A percentile compares a stretch with the other conserved stretches of the same genome.
phyloP scores from a whole-genome alignment of 2,113 vertebrate species.

The Abramis brama region DNA sequence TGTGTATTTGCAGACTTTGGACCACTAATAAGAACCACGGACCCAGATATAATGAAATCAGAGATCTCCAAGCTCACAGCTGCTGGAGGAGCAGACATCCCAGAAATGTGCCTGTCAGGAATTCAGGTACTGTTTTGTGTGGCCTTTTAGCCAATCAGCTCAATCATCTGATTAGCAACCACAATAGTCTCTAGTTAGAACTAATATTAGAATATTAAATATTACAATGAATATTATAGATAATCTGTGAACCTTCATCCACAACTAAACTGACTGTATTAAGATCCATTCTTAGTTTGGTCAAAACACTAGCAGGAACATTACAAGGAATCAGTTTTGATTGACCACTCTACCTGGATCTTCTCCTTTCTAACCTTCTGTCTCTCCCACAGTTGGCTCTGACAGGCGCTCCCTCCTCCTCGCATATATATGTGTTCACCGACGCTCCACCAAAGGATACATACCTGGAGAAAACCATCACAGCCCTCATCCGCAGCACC shows the following conservation, averaged over 20 bases:
- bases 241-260: too few species aligned
- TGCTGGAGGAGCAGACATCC: slow-evolving; percentile 52
- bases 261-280: too few species aligned
- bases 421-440: slow-evolving; percentile 77
- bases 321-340: background rate
- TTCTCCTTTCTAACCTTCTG: slow-evolving; percentile 33
- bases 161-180: background rate
- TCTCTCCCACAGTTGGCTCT: slow-evolving; percentile 70
- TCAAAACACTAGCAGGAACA: too few species aligned
- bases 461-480: slow-evolving; percentile 67
- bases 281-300: too few species aligned
- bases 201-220: background rate
- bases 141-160: background rate
- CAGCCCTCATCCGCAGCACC: slow-evolving; percentile 69
- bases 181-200: background rate
- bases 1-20: slow-evolving; percentile 66
- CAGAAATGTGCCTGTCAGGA: slow-evolving; percentile 78
- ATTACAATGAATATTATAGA: background rate
- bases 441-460: slow-evolving; percentile 74
- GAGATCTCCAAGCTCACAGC: slow-evolving; percentile 64
- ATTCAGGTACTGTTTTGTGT: slow-evolving; percentile 68
- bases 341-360: background rate
- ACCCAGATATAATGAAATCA: slow-evolving; percentile 69
- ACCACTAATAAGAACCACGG: slow-evolving; percentile 68
- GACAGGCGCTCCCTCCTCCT: slow-evolving; percentile 69